Percentiles rank a stretch among this genome's conserved stretches.
Evolutionary conservation across 2,113 vertebrate species (phyloP).

Genomic region (Phoenicopterus ruber): DNA sequence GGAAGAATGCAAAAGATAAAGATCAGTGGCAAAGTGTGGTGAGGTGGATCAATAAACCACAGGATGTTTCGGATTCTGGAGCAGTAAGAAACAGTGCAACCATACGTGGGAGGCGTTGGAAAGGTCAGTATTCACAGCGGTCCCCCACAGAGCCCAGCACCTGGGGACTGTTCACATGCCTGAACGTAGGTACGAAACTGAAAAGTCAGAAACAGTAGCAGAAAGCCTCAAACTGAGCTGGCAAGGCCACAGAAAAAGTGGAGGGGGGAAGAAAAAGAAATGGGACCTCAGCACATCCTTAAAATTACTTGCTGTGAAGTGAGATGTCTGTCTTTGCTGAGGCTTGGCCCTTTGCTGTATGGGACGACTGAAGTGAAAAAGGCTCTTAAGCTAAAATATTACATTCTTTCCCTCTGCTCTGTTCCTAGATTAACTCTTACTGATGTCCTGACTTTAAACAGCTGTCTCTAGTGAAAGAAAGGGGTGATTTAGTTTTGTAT

Average conservation of each 20-base stretch:
- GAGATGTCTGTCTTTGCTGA: background rate
- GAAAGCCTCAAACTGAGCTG: background rate
- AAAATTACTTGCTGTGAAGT: background rate
- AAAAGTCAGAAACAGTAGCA: background rate
- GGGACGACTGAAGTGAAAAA: background rate
- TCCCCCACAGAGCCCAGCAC: background rate
- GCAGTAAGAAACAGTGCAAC: background rate
- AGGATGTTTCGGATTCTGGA: constrained; percentile 65
- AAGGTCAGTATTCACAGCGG: background rate
- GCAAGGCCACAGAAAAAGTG: background rate
- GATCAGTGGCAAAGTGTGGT: constrained; percentile 44
- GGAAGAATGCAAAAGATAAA: constrained; percentile 44
- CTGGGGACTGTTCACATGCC: background rate
- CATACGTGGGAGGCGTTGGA: background rate
- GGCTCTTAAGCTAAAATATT: background rate
- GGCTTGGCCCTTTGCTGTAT: background rate
- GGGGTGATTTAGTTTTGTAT: background rate
- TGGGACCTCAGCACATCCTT: background rate
- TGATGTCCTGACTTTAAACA: background rate
- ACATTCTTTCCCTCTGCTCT: background rate
- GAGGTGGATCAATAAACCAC: constrained; percentile 62
- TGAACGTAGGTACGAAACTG: background rate
- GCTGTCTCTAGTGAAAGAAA: background rate
- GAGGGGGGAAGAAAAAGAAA: background rate
- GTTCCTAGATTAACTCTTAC: background rate